Evolutionary conservation across 2,888 invertebrate species (phyloP), one percentile per base, ranked within the genome.

Genomic region (Parnassius glacialis): DNA sequence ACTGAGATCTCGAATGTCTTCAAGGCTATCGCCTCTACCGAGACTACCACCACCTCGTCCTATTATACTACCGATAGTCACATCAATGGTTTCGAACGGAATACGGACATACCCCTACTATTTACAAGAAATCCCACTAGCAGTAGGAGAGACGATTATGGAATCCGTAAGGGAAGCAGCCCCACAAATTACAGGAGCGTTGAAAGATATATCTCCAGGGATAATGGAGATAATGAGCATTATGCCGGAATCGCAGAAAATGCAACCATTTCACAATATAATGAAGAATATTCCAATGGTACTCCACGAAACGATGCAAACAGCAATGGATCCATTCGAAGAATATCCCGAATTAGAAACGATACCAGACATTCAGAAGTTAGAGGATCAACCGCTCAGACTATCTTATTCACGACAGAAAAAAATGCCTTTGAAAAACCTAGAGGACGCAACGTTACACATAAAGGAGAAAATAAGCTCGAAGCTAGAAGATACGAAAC

Each of bases 101-200:
- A 90, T 91, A 81, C 82, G 90, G 76, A 80, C 88, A 25, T 90
- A 90, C 73, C 91, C 90, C 3, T 85, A 90, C 62, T 90, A 90
- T 74, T 83, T 91, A 63, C 89, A 90, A 83, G 90, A 91, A 79
- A 90, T 91, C 71, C 91, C 91, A 41, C 70, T 90, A 71, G 90
- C 90, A 9, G 75, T 91, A 53, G 84, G 89, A 65, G 91, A 91
- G 71, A 87, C 90, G 0, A 87, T 91, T 64, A 81, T 89, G 82
- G 87, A 89, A 25, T 84, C 90, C 50, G 83, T 91, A 67, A 83
- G 84, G 71, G 90, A 88, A 78, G 84, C 86, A 16, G 87, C 90
- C 1, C 91, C 91, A 11, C 91, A 89, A 68, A 80, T 91, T 65
- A 89, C 91, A 44, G 87, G 81, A 74, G 85, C 91, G 1, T 68